Evolutionary conservation across 2,113 vertebrate genomes (phyloP).

Genomic region (Pollimyrus isidori): DNA sequence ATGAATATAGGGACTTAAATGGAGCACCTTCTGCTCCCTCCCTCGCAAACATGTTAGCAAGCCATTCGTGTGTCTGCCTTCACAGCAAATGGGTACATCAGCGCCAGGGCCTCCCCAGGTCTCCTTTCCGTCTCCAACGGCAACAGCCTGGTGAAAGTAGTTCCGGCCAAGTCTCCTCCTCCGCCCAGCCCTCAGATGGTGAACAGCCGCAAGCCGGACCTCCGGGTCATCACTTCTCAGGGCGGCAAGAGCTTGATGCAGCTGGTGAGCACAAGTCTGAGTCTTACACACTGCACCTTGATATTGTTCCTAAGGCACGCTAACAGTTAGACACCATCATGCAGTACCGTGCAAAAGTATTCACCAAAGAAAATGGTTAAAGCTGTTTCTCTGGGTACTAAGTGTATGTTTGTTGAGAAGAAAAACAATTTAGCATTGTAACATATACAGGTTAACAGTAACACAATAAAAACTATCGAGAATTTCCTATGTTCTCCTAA

Average conservation of each 20-base stretch:
- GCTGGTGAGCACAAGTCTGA: slow-evolving; percentile 72
- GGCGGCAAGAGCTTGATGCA: slow-evolving; percentile 88
- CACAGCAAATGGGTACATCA: slow-evolving; percentile 88
- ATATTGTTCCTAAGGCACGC: neutral
- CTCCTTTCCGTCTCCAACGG: slow-evolving; percentile 90
- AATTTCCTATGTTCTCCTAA: neutral
- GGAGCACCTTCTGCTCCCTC: neutral
- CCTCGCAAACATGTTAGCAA: neutral
- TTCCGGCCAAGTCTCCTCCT: slow-evolving; percentile 83
- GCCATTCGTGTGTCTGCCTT: slow-evolving; percentile 34
- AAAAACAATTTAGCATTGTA: neutral
- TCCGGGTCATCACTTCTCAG: slow-evolving; percentile 94
- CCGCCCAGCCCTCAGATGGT: slow-evolving; percentile 72
- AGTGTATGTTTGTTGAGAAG: neutral
- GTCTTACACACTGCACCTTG: neutral
- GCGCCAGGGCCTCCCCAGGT: slow-evolving; percentile 86
- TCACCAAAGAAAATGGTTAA: neutral
- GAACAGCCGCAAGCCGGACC: slow-evolving; percentile 85
- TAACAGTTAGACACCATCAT: neutral
- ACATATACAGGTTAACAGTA: neutral
- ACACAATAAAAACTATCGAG: neutral
- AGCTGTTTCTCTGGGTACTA: neutral
- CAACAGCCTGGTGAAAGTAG: slow-evolving; percentile 85
- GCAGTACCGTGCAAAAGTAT: neutral
- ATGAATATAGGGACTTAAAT: neutral